Evolutionary conservation across 2,113 vertebrate genomes (phyloP), one percentile per base, ranked within the genome.

Genomic region (Nyctibius bracteatus): DNA sequence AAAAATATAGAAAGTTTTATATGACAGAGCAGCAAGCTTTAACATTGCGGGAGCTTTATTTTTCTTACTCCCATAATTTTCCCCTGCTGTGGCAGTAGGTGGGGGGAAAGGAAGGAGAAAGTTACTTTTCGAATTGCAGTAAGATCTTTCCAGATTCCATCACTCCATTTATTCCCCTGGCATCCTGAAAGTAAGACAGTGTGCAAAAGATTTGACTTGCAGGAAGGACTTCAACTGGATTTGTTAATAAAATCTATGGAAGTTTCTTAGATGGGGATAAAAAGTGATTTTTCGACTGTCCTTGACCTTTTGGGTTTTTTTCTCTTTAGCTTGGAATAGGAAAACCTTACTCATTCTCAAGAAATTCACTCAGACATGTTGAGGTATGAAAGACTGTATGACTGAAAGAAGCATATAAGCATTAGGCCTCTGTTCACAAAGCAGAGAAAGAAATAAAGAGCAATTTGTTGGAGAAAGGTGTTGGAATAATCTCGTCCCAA

Each of bases 131-230:
- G 9, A 94, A 81, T 49, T 85, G 68, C 68, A 91, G 92, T 2
- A 5, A 73, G 81, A 91, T 80, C 78, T 58, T 88, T 95, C 87
- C 86, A 92, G 78, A 94, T 61, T 91, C 89, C 73, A 65, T 85
- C 89, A 77, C 52, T 77, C 70, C 58, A 30, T 68, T 95, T 72
- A 87, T 72, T 87, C 44, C 81, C 39, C 28, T 87, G 81, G 55
- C 78, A 52, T 59, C 44, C 44, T 73, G 62, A 85, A 95, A 96
- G 82, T 39, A 83, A 92, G 81, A 86, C 55, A 37, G 10, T 12
- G 54, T 87, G 39, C 44, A 77, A 77, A 81, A 24, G 39, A 13
- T 67, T 80, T 94, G 59, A 46, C 54, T 61, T 41, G 66, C 54
- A 96, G n/a, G 39, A 89, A 81, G 16, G 35, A 71, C 61, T 91